Evolutionary conservation across 1,140 invertebrate genomes (phyloP).

Genomic region (Homarus americanus): DNA sequence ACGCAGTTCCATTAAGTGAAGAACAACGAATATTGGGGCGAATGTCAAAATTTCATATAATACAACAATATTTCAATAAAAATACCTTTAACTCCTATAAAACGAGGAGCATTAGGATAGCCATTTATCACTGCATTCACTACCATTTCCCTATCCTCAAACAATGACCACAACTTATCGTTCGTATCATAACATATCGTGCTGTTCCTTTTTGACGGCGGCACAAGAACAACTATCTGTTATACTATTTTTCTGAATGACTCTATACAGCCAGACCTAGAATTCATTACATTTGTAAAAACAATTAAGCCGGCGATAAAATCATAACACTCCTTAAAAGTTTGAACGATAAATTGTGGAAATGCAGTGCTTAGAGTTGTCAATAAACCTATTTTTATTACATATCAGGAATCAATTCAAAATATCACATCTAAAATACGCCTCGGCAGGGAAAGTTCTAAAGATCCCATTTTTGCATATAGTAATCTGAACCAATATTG

Average conservation of each 20-base stretch:
- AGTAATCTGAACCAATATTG: neutral
- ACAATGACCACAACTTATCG: neutral
- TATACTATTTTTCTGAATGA: neutral
- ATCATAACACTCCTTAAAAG: constrained; percentile 8
- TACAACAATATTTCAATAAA: constrained; percentile 58
- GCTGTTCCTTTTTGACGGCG: neutral
- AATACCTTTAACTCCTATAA: constrained; percentile 60
- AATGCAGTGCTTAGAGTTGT: constrained; percentile 64
- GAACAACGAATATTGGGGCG: neutral
- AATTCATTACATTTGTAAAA: constrained; percentile 9
- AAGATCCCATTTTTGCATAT: constrained; percentile 15
- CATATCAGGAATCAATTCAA: constrained; percentile 65
- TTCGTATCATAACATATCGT: neutral
- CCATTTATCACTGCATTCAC: constrained; percentile 69
- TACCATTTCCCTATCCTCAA: neutral
- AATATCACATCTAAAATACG: constrained; percentile 37
- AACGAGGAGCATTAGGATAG: constrained; percentile 61
- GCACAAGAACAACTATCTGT: neutral
- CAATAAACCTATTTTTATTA: constrained; percentile 70
- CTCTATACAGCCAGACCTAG: neutral
- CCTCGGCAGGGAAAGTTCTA: neutral
- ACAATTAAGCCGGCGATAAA: neutral
- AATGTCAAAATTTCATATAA: constrained; percentile 1
- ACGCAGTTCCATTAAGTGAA: neutral
- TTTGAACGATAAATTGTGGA: constrained; percentile 52